A percentile compares a stretch with the other conserved stretches of the same genome.
Conservation (phyloP, 2,797 vertebrate species). For the Choloepus didactylus region DNA sequence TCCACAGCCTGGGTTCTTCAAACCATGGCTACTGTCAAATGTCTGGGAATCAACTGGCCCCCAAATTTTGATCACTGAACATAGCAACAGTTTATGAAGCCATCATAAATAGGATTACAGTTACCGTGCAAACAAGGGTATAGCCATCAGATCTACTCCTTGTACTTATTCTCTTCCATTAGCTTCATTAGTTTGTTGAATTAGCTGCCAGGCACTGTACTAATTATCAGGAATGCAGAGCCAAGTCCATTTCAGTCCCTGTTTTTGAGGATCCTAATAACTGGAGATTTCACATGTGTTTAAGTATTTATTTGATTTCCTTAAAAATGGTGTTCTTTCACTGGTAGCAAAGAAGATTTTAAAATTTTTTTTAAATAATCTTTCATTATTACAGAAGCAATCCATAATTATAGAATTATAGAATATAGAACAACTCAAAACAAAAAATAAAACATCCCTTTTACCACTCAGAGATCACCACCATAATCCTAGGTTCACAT, state of each 20-base stretch:
- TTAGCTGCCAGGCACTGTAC: not conserved
- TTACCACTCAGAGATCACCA: not conserved
- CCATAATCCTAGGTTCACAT: not conserved
- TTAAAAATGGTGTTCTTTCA: conserved; percentile 27
- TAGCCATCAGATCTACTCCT: conserved; percentile 21
- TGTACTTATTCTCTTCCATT: not conserved
- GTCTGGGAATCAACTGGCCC: not conserved
- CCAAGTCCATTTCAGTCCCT: not conserved
- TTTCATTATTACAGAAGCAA: conserved; percentile 47
- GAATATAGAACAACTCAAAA: conserved; percentile 27
- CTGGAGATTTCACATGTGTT: not conserved
- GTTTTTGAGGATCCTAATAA: not conserved
- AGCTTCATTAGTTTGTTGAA: conserved; percentile 25
- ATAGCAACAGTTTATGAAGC: not conserved
- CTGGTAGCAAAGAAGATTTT: not conserved
- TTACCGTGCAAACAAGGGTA: conserved; percentile 8
- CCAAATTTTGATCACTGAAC: conserved; percentile 38
- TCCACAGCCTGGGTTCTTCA: not conserved
- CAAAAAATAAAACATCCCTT: not conserved
- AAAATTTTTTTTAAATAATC: conserved; percentile 1
- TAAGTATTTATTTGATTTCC: not conserved
- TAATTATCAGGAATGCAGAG: not conserved
- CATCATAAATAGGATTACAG: not conserved
- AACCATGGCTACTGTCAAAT: not conserved
- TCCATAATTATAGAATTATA: not conserved